phyloP scores from a whole-genome alignment of 2,797 vertebrate genomes.

The Apodemus agrarius region DNA sequence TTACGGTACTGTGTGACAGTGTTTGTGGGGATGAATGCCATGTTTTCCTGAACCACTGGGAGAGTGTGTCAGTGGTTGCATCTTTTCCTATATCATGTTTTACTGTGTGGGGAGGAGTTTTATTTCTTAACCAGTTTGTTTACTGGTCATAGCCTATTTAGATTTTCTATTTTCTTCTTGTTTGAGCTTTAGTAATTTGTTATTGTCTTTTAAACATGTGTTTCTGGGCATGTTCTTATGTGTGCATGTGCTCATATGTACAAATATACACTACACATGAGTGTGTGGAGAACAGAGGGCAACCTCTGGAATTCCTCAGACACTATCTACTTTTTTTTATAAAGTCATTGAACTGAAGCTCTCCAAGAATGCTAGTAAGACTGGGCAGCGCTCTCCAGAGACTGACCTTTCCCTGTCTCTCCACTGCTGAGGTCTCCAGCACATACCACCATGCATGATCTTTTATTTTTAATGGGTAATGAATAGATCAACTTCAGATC shows the following conservation, averaged over 20 bases:
- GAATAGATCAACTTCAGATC: not conserved
- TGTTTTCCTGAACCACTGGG: not conserved
- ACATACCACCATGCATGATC: not conserved
- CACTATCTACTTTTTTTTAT: not conserved
- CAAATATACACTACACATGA: not conserved
- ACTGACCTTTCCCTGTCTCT: not conserved
- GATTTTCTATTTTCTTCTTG: not conserved
- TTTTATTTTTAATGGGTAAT: not conserved
- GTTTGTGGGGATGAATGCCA: not conserved
- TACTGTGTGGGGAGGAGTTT: not conserved
- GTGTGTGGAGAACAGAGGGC: not conserved
- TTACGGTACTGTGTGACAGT: too few relatives aligned
- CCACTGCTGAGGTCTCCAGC: not conserved
- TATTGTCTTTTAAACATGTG: not conserved
- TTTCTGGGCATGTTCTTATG: not conserved
- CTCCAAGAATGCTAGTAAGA: not conserved
- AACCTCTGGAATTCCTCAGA: not conserved
- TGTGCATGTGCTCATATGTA: not conserved
- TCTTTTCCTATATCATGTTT: not conserved
- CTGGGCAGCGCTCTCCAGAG: not conserved
- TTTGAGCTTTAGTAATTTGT: not conserved
- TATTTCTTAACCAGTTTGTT: not conserved
- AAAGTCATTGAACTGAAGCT: not conserved
- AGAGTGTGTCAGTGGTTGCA: not conserved
- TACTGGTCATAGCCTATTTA: not conserved